Percentiles rank a stretch among this genome's conserved stretches.
phyloP scores from a whole-genome alignment of 2,888 invertebrate species.

The Eupithecia abbreviata region DNA sequence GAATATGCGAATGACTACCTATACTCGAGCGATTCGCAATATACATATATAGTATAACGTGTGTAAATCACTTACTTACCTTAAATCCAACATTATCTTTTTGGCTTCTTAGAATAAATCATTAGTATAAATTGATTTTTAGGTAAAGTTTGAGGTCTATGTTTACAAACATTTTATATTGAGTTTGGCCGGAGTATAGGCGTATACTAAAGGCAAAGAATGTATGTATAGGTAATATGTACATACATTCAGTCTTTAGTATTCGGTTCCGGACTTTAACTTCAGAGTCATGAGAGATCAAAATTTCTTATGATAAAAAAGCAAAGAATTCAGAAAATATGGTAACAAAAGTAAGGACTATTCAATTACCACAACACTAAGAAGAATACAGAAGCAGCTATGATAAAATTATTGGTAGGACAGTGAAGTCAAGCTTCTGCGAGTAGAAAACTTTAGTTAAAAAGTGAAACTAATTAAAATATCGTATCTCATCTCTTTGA shows the following conservation, averaged over 20 bases:
- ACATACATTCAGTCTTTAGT: neutral
- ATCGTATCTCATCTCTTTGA: conserved; percentile 2
- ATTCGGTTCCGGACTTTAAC: neutral
- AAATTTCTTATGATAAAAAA: neutral
- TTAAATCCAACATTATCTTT: too few relatives aligned
- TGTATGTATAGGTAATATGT: too few relatives aligned
- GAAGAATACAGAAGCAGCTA: neutral
- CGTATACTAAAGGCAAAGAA: too few relatives aligned
- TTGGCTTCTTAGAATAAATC: too few relatives aligned
- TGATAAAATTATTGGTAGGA: neutral
- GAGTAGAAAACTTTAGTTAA: neutral
- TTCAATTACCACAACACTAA: neutral
- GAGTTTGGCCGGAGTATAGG: neutral
- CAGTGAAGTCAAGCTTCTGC: neutral
- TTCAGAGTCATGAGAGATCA: neutral
- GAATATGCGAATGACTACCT: neutral
- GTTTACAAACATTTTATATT: too few relatives aligned
- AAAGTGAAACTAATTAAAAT: conserved; percentile 7
- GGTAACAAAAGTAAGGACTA: too few relatives aligned
- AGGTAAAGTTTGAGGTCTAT: too few relatives aligned
- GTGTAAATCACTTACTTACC: too few relatives aligned
- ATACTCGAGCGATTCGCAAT: too few relatives aligned
- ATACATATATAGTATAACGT: too few relatives aligned
- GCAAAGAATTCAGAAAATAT: neutral
- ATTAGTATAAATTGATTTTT: too few relatives aligned